These are phyloP conservation scores for Osmoderma eremita DNA, from an alignment of 2,888 invertebrate genomes.

Conservation along the genomic window DNA sequence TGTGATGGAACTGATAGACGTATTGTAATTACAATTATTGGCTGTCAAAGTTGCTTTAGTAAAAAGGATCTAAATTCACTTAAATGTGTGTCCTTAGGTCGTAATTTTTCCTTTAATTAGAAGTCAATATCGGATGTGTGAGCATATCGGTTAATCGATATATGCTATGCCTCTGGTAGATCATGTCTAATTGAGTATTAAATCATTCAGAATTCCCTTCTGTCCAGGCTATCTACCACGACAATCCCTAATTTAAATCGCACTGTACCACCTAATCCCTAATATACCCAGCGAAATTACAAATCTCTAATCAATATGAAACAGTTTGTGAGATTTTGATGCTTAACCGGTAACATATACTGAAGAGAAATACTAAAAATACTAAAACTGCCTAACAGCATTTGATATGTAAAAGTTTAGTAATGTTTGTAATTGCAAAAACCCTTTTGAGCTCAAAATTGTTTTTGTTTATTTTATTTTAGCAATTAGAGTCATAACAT, in stretches of 20 bases:
- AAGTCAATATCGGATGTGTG: too few species aligned
- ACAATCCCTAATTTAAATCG: conserved; percentile 47
- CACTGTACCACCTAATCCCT: conserved; percentile 45
- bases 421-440: too few species aligned
- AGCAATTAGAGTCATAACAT: too few species aligned
- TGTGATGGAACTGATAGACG: too few species aligned
- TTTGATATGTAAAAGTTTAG: background rate
- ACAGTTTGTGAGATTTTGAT: conserved; percentile 31
- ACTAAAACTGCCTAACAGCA: background rate
- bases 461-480: too few species aligned
- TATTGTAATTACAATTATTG: too few species aligned
- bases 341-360: background rate
- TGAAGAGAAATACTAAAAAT: background rate
- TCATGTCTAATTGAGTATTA: conserved; percentile 44
- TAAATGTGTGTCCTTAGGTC: too few species aligned
- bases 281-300: conserved; percentile 41
- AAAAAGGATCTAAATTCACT: too few species aligned
- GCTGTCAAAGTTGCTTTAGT: too few species aligned
- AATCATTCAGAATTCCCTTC: conserved; percentile 43
- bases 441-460: too few species aligned
- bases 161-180: conserved; percentile 3
- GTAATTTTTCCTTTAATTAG: too few species aligned
- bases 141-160: conserved; percentile 2
- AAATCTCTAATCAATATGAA: conserved; percentile 40
- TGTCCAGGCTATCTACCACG: conserved; percentile 34